Evolutionary conservation across 2,797 vertebrate species (phyloP).

Genomic region (Girardinus metallicus): DNA sequence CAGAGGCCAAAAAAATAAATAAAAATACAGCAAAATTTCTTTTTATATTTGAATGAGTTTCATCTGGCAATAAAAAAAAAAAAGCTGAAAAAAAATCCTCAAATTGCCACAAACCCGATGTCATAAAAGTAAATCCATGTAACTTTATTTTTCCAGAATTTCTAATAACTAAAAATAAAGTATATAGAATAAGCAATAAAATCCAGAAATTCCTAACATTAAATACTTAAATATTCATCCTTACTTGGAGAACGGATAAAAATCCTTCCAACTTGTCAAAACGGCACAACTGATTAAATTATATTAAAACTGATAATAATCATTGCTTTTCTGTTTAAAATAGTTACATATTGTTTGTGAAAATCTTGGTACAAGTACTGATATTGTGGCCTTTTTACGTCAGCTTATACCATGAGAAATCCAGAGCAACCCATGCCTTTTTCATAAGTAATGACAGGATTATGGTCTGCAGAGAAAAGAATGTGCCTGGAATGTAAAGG

Average conservation of each 20-base stretch:
- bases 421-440: not conserved
- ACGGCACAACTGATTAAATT: not conserved
- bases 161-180: not conserved
- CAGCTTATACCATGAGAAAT: not conserved
- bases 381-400: not conserved
- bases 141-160: not conserved
- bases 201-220: not conserved
- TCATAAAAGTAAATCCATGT: not conserved
- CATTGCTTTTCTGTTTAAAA: not conserved
- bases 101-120: not conserved
- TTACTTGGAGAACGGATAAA: not conserved
- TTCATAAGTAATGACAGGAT: not conserved
- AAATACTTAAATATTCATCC: not conserved
- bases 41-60: not conserved
- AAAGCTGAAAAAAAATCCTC: not conserved
- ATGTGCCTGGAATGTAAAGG: constrained; percentile 15
- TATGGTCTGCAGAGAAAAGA: constrained; percentile 8
- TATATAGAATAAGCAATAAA: not conserved
- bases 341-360: not conserved
- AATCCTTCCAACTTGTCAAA: not conserved
- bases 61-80: not conserved
- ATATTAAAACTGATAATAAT: not conserved
- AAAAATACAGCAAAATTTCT: not conserved
- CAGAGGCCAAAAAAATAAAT: not conserved
- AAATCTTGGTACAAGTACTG: not conserved